phyloP scores from a whole-genome alignment of 1,140 invertebrate species.

The Drosophila bocki region DNA sequence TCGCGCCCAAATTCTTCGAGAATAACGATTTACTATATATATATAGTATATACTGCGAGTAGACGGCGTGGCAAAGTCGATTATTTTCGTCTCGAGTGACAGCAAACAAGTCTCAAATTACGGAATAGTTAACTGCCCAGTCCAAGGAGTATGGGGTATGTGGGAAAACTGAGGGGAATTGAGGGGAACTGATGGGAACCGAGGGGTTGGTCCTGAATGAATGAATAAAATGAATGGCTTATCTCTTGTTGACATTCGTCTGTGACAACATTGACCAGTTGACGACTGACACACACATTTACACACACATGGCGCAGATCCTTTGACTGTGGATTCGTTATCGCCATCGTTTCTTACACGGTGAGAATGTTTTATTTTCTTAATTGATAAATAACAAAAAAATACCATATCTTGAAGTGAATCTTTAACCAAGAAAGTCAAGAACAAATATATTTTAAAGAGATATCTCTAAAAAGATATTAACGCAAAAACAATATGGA shows the following conservation, averaged over 20 bases:
- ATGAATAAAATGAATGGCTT: constrained; percentile 84
- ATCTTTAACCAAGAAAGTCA: too few relatives aligned
- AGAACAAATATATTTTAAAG: too few relatives aligned
- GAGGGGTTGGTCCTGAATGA: constrained; percentile 49
- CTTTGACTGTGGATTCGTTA: constrained; percentile 59
- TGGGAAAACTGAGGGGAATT: neutral
- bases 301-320: constrained; percentile 25
- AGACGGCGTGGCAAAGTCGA: constrained; percentile 74
- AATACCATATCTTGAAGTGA: neutral
- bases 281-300: constrained; percentile 49
- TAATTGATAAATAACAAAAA: neutral
- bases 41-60: neutral
- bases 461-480: neutral
- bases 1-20: constrained; percentile 37
- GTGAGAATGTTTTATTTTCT: neutral
- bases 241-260: constrained; percentile 84
- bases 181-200: neutral
- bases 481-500: neutral
- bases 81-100: constrained; percentile 83
- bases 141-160: neutral
- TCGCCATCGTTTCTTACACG: constrained; percentile 38
- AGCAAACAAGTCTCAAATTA: constrained; percentile 82
- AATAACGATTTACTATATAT: constrained; percentile 7
- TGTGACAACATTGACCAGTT: constrained; percentile 83
- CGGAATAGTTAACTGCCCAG: constrained; percentile 76